phyloP scores from a whole-genome alignment of 1,140 invertebrate genomes.

The Prorops nasuta region DNA sequence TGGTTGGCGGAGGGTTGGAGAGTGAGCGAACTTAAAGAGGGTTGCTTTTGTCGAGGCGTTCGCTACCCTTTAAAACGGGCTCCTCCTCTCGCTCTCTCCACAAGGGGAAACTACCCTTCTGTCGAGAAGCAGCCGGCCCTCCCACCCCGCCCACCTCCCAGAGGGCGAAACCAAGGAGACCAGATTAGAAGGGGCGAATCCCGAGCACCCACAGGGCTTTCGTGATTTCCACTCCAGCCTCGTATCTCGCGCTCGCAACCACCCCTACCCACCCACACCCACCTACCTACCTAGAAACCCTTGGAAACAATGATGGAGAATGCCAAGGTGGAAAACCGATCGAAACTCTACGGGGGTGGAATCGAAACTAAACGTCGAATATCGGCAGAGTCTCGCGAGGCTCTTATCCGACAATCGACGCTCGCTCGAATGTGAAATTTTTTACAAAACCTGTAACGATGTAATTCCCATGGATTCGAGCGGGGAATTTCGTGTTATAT shows the following conservation, averaged over 20 bases:
- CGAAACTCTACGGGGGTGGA: too few relatives aligned
- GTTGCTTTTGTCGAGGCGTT: conserved; percentile 53
- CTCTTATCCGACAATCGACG: too few relatives aligned
- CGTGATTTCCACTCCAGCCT: conserved; percentile 35
- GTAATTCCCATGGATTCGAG: too few relatives aligned
- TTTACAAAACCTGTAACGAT: too few relatives aligned
- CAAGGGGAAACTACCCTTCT: neutral
- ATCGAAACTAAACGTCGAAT: too few relatives aligned
- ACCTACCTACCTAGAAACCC: conserved; percentile 8
- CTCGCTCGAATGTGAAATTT: too few relatives aligned
- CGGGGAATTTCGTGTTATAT: too few relatives aligned
- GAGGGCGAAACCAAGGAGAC: conserved; percentile 57
- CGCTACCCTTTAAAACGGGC: conserved; percentile 52
- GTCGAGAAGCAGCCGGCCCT: conserved; percentile 2
- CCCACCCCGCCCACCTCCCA: conserved; percentile 21
- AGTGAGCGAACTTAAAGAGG: conserved; percentile 54
- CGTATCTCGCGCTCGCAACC: conserved; percentile 24
- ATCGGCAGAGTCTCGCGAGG: too few relatives aligned
- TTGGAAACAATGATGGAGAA: conserved; percentile 17
- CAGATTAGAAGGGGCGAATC: conserved; percentile 52
- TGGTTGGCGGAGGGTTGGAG: conserved; percentile 47
- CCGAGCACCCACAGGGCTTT: conserved; percentile 30
- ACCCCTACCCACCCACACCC: conserved; percentile 10
- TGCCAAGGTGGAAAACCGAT: too few relatives aligned
- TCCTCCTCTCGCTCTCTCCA: neutral